Conservation (phyloP, 2,797 vertebrate species). For the Synanceia verrucosa region DNA sequence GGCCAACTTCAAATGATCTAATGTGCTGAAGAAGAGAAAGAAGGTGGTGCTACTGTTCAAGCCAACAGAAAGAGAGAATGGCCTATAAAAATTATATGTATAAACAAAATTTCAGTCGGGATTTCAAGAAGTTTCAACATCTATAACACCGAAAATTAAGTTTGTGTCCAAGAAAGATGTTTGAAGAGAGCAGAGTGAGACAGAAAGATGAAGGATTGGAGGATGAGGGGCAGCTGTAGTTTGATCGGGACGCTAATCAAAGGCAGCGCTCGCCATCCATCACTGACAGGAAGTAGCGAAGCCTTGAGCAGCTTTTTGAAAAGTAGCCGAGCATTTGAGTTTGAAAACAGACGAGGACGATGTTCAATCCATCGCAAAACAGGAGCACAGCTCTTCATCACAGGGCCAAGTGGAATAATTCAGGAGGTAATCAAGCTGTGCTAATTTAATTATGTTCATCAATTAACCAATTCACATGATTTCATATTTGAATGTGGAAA, state of each 20-base stretch:
- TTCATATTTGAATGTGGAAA: not conserved
- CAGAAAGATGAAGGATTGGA: not conserved
- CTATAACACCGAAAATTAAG: not conserved
- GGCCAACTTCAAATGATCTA: too few relatives aligned
- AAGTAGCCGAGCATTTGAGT: conserved; percentile 10
- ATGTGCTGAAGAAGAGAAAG: too few relatives aligned
- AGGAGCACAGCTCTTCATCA: too few relatives aligned
- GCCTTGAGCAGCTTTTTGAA: conserved; percentile 23
- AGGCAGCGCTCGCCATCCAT: not conserved
- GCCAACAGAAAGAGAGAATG: not conserved
- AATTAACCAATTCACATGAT: conserved; percentile 22
- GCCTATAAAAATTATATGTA: not conserved
- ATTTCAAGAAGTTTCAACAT: conserved; percentile 20
- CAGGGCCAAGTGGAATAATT: not conserved
- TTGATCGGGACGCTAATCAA: conserved; percentile 20
- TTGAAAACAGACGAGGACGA: not conserved
- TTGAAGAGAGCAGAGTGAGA: not conserved
- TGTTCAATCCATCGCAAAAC: too few relatives aligned
- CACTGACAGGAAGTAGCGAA: conserved; percentile 3
- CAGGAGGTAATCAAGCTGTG: conserved; percentile 1
- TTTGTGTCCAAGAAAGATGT: not conserved
- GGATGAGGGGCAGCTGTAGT: conserved; percentile 3
- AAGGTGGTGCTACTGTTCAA: too few relatives aligned
- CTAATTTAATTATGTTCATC: conserved; percentile 21
- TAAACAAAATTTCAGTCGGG: not conserved